phyloP scores from a whole-genome alignment of 2,888 invertebrate genomes.

The Periphyllus acericola region DNA sequence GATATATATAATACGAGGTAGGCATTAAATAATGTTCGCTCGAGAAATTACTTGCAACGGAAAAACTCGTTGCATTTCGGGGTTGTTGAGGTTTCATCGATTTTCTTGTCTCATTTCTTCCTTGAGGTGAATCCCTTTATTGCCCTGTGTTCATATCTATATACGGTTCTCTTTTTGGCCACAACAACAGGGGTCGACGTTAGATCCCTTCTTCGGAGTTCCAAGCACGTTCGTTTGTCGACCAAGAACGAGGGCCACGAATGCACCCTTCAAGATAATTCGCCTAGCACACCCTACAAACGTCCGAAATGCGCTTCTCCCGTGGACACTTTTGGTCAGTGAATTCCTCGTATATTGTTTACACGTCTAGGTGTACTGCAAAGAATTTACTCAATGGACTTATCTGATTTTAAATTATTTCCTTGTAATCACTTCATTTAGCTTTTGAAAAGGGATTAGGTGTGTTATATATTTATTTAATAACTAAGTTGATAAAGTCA shows the following conservation, averaged over 20 bases:
- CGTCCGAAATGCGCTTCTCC: slow-evolving; percentile 7
- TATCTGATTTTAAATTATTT: slow-evolving; percentile 23
- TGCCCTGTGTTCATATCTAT: slow-evolving; percentile 7
- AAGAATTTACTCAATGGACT: slow-evolving; percentile 6
- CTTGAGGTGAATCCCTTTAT: slow-evolving; percentile 58
- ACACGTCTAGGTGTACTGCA: neutral
- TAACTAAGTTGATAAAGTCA: no score
- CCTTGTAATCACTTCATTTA: slow-evolving; percentile 19
- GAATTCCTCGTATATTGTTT: slow-evolving; percentile 32
- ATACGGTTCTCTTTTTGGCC: slow-evolving; percentile 3
- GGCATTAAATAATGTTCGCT: slow-evolving; percentile 52
- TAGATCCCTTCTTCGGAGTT: slow-evolving; percentile 56
- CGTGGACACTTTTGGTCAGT: slow-evolving; percentile 14
- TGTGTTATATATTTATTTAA: no score
- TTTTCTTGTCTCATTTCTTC: slow-evolving; percentile 52
- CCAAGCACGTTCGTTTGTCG: slow-evolving; percentile 50
- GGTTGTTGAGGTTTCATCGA: slow-evolving; percentile 47
- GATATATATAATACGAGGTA: neutral
- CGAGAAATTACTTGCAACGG: slow-evolving; percentile 33
- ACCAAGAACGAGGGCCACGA: slow-evolving; percentile 2
- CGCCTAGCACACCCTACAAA: neutral
- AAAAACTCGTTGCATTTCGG: slow-evolving; percentile 39
- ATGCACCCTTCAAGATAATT: slow-evolving; percentile 45
- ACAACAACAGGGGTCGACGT: slow-evolving; percentile 27
- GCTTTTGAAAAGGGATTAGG: neutral